Evolutionary conservation across 1,140 invertebrate genomes (phyloP), one percentile per base, ranked within the genome.

Genomic region (Drosophila setifemur): DNA sequence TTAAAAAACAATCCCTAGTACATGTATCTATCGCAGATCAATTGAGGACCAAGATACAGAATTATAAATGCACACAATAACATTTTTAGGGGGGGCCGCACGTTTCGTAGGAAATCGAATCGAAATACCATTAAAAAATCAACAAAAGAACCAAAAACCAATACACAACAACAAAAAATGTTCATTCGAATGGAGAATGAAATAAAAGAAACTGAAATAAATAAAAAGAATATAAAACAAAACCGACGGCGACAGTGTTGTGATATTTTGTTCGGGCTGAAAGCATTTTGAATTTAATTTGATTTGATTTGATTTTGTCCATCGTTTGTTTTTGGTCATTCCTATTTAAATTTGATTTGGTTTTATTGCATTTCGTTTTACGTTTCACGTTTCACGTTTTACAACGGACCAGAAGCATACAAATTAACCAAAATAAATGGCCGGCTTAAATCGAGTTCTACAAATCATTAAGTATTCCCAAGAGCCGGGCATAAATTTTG

Each of bases 281-380:
- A 25, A 25, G 18, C 9, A 23, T 61, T 40, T 63, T 31, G 18
- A 61, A 64, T 66, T 49, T 40, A 58, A 66, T 66, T 66, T 66
- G 53, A 66, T 69, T 49, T 40, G 61, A 66, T 66, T 66, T 66
- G 53, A 66, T 69, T 81, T 60, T 75, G 60, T 79, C 40, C 60
- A 58, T 52, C 68, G 54, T 58, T 72, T 74, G 54, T 81, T 67
- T 68, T 53, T 66, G 77, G 55, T 83, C 61, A 60, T 74, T 74
- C 71, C 64, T 63, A 83, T 83, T 85, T 73, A 74, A 85, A 85
- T 85, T 61, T 54, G 43, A 49, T 61, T 79, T 40, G 71, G 61
- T 85, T 78, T 83, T 85, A 85, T 75, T 57, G 70, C 74, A 74
- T 53, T 78, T 61, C 29, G 47, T 44, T 81, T 47, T 68, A 49